Percentiles rank a stretch among this genome's conserved stretches.
These are phyloP conservation scores for Oligia fasciuncula DNA, from an alignment of 2,888 invertebrate species.

Conservation along the genomic window DNA sequence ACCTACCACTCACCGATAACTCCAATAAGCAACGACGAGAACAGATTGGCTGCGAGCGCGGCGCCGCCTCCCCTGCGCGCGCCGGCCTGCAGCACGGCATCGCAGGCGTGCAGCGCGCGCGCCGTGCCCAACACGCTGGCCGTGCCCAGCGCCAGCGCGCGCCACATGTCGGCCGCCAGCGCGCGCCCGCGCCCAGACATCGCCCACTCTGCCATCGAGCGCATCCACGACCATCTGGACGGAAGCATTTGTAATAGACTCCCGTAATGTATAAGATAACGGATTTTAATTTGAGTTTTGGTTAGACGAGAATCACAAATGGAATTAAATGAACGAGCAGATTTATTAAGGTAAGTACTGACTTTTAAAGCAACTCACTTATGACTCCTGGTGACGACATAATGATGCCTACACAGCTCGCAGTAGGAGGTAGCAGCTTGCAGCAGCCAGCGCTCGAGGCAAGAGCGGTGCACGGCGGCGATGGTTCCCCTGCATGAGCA, in stretches of 20 bases:
- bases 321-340: not conserved
- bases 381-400: slow-evolving; percentile 85
- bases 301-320: not conserved
- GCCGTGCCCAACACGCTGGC: slow-evolving; percentile 85
- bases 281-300: too few species aligned
- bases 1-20: slow-evolving; percentile 77
- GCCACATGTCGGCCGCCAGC: slow-evolving; percentile 84
- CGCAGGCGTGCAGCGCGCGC: slow-evolving; percentile 87
- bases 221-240: slow-evolving; percentile 84
- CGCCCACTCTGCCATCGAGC: slow-evolving; percentile 83
- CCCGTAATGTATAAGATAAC: not conserved
- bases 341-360: not conserved
- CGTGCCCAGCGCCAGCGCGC: slow-evolving; percentile 83
- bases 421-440: slow-evolving; percentile 87
- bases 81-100: slow-evolving; percentile 85
- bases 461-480: slow-evolving; percentile 86
- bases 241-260: slow-evolving; percentile 48
- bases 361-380: slow-evolving; percentile 72
- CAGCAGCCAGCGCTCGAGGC: slow-evolving; percentile 88
- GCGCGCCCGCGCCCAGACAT: slow-evolving; percentile 84
- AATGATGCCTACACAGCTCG: slow-evolving; percentile 87
- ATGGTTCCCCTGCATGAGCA: slow-evolving; percentile 87
- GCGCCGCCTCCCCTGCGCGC: slow-evolving; percentile 81
- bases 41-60: slow-evolving; percentile 85
- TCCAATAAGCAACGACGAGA: slow-evolving; percentile 86